These are phyloP conservation scores for Myrmecophaga tridactyla DNA, from an alignment of 2,113 vertebrate genomes.

Conservation along the genomic window DNA sequence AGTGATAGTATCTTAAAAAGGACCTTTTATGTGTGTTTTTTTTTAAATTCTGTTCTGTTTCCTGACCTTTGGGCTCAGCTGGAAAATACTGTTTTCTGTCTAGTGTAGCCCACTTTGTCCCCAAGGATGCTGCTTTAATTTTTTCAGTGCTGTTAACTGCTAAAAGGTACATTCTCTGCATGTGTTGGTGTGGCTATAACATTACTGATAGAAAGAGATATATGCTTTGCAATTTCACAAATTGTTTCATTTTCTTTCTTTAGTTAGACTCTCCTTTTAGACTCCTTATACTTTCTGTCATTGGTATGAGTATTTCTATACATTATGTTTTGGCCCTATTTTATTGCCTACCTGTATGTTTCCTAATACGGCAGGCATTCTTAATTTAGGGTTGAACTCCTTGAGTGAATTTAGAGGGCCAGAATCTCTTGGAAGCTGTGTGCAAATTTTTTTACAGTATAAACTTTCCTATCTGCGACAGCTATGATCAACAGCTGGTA, in stretches of 20 bases:
- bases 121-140: conserved; percentile 21
- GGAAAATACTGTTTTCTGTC: not conserved
- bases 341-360: not conserved
- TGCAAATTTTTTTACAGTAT: conserved; percentile 26
- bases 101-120: not conserved
- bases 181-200: not conserved
- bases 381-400: not conserved
- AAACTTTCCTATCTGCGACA: not conserved
- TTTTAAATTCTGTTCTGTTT: conserved; percentile 46
- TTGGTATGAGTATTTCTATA: not conserved
- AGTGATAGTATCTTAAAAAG: conserved; percentile 22
- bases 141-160: conserved; percentile 41
- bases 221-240: conserved; percentile 27
- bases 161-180: not conserved
- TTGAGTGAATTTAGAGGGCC: not conserved
- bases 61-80: conserved; percentile 23
- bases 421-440: conserved; percentile 47
- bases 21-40: conserved; percentile 50
- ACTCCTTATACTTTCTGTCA: conserved; percentile 33
- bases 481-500: conserved; percentile 36
- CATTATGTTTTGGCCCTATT: conserved; percentile 14
- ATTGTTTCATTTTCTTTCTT: conserved; percentile 49
- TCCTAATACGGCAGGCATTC: not conserved
- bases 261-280: conserved; percentile 52
- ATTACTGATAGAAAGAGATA: conserved; percentile 45